Conservation (phyloP, 1,140 invertebrate species). For the Lasioglossum baleicum region DNA sequence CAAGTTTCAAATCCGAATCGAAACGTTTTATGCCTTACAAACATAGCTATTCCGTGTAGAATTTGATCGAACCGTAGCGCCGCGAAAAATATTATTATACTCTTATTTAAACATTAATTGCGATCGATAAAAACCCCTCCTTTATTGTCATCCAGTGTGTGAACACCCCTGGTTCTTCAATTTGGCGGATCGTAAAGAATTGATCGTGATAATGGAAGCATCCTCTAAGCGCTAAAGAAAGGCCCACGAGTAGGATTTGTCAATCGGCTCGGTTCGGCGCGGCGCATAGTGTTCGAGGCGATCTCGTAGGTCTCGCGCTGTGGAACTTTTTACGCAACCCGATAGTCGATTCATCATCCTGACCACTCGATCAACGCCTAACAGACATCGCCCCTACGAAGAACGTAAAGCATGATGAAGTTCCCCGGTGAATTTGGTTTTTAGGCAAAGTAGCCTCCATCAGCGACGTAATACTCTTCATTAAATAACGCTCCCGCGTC, state of each 20-base stretch:
- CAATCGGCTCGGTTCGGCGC: constrained; percentile 19
- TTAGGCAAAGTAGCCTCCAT: neutral
- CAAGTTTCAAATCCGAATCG: too few relatives aligned
- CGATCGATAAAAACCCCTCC: too few relatives aligned
- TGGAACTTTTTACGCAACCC: constrained; percentile 49
- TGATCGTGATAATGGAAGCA: constrained; percentile 19
- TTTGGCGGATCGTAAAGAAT: constrained; percentile 8
- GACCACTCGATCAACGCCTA: constrained; percentile 59
- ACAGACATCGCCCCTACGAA: constrained; percentile 28
- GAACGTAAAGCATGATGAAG: constrained; percentile 36
- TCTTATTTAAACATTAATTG: too few relatives aligned
- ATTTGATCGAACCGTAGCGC: too few relatives aligned
- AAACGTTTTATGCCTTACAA: too few relatives aligned
- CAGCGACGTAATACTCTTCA: constrained; percentile 6
- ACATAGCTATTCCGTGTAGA: too few relatives aligned
- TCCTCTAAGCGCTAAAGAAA: neutral
- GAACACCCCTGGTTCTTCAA: neutral
- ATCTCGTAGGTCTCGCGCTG: constrained; percentile 43
- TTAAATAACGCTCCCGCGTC: neutral
- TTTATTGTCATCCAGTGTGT: too few relatives aligned
- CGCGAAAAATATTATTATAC: too few relatives aligned
- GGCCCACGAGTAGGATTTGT: constrained; percentile 47
- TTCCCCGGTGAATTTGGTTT: constrained; percentile 1
- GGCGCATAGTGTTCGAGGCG: neutral
- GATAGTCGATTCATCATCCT: constrained; percentile 62